phyloP scores from a whole-genome alignment of 2,888 invertebrate genomes.

The Choreutis nemorana region DNA sequence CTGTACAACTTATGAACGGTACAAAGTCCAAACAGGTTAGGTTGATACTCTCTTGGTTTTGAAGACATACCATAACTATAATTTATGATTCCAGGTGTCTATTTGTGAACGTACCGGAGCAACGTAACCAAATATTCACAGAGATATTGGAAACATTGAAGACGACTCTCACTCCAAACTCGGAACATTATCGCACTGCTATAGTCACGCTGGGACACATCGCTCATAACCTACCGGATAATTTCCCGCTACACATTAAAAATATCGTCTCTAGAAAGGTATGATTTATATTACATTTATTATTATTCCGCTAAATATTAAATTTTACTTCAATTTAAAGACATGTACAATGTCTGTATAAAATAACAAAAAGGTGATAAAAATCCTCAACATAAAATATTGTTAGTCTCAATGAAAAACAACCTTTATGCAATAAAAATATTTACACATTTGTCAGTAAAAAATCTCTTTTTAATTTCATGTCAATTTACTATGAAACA shows the following conservation, averaged over 20 bases:
- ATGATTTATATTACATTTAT: conserved; percentile 13
- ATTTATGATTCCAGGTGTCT: conserved; percentile 71
- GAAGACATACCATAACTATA: neutral
- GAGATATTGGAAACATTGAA: conserved; percentile 84
- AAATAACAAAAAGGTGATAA: no score
- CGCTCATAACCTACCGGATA: conserved; percentile 89
- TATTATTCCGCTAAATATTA: neutral
- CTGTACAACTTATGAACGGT: no score
- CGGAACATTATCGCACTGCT: conserved; percentile 88
- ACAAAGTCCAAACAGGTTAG: no score
- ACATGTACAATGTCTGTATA: no score
- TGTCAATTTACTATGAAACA: no score
- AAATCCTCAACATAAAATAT: no score
- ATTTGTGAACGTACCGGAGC: conserved; percentile 77
- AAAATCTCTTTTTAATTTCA: neutral
- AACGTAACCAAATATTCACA: conserved; percentile 80
- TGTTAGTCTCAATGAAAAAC: no score
- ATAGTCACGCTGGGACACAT: conserved; percentile 95
- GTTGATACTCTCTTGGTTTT: no score
- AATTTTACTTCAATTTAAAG: neutral
- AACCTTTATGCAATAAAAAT: no score
- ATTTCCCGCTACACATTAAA: conserved; percentile 90
- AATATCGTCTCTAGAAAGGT: conserved; percentile 93
- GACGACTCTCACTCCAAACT: conserved; percentile 75
- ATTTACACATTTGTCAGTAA: no score